These are phyloP conservation scores for Nasua narica DNA, from an alignment of 2,797 vertebrate genomes.

Conservation along the genomic window DNA sequence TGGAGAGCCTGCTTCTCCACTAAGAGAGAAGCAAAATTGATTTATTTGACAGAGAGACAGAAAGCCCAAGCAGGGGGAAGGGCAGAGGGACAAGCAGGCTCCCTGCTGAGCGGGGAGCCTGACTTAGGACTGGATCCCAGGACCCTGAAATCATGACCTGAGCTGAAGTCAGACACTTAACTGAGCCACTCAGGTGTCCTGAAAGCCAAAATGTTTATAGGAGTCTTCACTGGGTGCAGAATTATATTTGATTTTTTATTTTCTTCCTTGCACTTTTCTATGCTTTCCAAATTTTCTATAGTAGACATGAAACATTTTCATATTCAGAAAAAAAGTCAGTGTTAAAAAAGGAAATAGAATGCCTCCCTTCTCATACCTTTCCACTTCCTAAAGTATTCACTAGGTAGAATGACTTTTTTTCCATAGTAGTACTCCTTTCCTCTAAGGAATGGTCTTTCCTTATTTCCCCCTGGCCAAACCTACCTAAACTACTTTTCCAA, in stretches of 20 bases:
- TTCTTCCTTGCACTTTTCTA: slow-evolving; percentile 12
- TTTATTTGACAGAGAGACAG: too few relatives aligned
- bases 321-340: background rate
- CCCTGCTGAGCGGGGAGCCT: too few relatives aligned
- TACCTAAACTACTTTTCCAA: background rate
- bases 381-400: background rate
- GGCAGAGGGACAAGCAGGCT: too few relatives aligned
- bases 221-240: background rate
- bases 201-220: slow-evolving; percentile 21
- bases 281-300: slow-evolving; percentile 14
- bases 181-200: too few relatives aligned
- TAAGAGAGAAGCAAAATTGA: too few relatives aligned
- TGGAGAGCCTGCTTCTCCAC: too few relatives aligned
- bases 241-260: background rate
- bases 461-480: background rate
- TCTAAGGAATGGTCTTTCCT: background rate
- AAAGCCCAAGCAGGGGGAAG: too few relatives aligned
- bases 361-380: background rate
- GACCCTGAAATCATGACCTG: too few relatives aligned
- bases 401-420: background rate
- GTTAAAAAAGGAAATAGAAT: background rate
- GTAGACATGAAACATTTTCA: slow-evolving; percentile 11
- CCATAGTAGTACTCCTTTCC: background rate
- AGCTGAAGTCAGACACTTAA: too few relatives aligned
- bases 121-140: too few relatives aligned